Evolutionary conservation across 37 sponge, comb jelly and placozoan species (phyloP), one percentile per base, ranked within the genome.

Genomic region (Petrosia ficiformis): DNA sequence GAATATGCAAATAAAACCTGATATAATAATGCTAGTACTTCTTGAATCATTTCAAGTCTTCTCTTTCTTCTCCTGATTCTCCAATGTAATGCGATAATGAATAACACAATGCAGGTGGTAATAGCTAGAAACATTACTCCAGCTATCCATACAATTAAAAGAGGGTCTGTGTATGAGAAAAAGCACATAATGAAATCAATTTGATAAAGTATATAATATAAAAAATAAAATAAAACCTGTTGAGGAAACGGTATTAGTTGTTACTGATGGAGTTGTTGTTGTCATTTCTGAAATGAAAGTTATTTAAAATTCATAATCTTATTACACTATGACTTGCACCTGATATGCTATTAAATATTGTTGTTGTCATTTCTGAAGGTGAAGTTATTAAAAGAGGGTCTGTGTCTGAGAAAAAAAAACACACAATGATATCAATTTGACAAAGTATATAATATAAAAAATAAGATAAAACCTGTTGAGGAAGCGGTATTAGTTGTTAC

Each of bases 1-100:
- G 5, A 61, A n/a, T 26, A 48, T 8, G 54, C 14, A 5, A n/a
- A 22, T n/a, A 22, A 5, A 8, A 61, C n/a, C 14, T 5, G 28
- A 26, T 8, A n/a, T 5, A 11, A 22, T n/a, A 61, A 26, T 61
- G 22, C 14, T 11, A 10, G 22, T n/a, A 61, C 63, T 22, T 61
- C 63, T 61, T 61, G 63, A 22, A 61, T 61, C 11, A 61, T 26
- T n/a, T 61, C 63, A n/a, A 61, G 22, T 61, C 28, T 11, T n/a
- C 63, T 61, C 63, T 61, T 61, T 61, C 63, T 8, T n/a, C 28
- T 24, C 26, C 63, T 11, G 28, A 61, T 11, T n/a, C n/a, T 8
- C 63, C 63, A 61, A 29, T n/a, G n/a, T 5, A 61, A n/a, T 26
- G 63, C 14, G 54, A 8, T 19, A 48, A 48, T 48, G 8, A 48